phyloP scores from a whole-genome alignment of 2,888 invertebrate species.

The Palloptera scutellata region DNA sequence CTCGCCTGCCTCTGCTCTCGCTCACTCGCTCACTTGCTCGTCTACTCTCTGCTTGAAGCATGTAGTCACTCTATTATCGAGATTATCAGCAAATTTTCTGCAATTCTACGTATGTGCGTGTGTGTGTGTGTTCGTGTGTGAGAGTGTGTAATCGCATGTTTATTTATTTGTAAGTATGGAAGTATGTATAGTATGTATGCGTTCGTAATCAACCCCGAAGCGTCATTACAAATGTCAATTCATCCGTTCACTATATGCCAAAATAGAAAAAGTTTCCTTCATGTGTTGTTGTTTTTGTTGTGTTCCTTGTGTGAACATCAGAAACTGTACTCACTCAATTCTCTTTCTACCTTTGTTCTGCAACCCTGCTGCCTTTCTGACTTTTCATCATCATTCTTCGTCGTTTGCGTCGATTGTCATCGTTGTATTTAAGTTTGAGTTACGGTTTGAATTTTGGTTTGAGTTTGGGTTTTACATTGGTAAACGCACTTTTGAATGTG shows the following conservation, averaged over 20 bases:
- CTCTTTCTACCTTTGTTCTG: conserved; percentile 22
- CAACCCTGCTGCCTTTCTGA: no score
- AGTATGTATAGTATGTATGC: not conserved
- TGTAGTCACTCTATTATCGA: conserved; percentile 18
- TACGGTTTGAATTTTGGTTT: no score
- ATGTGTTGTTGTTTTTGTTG: no score
- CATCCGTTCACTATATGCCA: not conserved
- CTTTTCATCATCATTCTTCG: no score
- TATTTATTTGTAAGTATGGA: no score
- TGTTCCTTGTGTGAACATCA: conserved; percentile 24
- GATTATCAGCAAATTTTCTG: conserved; percentile 16
- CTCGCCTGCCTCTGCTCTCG: no score
- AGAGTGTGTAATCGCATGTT: conserved; percentile 5
- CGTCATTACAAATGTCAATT: conserved; percentile 3
- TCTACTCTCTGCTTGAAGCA: conserved; percentile 9
- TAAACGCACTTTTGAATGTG: not conserved
- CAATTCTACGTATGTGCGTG: conserved; percentile 8
- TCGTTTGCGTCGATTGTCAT: no score
- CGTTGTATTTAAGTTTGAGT: no score
- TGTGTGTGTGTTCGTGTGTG: conserved; percentile 13
- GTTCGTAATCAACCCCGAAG: not conserved
- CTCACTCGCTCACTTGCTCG: not conserved
- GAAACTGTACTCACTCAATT: conserved; percentile 35
- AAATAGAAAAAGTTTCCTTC: no score
- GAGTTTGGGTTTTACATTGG: no score